Evolutionary conservation across 30 jellyfish, hydroid and myxozoan species (phyloP).

Genomic region (Mastigias papua): DNA sequence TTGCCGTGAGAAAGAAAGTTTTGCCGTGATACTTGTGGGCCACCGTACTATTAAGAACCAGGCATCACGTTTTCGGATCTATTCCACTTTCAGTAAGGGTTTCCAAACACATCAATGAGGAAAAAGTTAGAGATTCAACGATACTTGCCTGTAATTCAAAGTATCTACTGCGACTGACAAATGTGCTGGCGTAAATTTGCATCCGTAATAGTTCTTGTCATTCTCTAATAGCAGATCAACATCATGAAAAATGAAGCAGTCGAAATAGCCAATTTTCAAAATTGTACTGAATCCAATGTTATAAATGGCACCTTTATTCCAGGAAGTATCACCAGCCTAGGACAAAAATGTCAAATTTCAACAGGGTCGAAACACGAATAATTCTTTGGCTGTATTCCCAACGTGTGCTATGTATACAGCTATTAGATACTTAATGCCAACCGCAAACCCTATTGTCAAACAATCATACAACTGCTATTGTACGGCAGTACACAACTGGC

Average conservation of each 20-base stretch:
- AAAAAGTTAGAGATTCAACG: not conserved
- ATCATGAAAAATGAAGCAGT: conserved; percentile 70
- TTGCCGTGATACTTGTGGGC: too few species aligned
- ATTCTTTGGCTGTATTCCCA: too few species aligned
- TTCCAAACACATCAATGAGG: not conserved
- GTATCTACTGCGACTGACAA: conserved; percentile 84
- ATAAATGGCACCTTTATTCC: conserved; percentile 77
- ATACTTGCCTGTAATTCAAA: conserved; percentile 80
- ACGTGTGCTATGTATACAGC: too few species aligned
- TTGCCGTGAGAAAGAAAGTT: too few species aligned
- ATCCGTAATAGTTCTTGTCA: conserved; percentile 79
- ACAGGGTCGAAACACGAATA: not conserved
- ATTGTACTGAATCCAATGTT: conserved; percentile 66
- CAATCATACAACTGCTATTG: too few species aligned
- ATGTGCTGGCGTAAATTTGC: conserved; percentile 89
- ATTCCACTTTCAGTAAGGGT: too few species aligned
- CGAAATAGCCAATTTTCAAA: conserved; percentile 36
- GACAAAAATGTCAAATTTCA: not conserved
- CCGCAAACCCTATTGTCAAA: too few species aligned
- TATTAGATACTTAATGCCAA: too few species aligned
- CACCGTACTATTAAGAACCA: too few species aligned
- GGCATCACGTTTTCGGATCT: too few species aligned
- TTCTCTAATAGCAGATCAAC: conserved; percentile 71
- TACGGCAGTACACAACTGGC: too few species aligned
- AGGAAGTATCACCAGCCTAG: conserved; percentile 59